Conservation (phyloP, 2,797 vertebrate species). For the Crax fasciolata region DNA sequence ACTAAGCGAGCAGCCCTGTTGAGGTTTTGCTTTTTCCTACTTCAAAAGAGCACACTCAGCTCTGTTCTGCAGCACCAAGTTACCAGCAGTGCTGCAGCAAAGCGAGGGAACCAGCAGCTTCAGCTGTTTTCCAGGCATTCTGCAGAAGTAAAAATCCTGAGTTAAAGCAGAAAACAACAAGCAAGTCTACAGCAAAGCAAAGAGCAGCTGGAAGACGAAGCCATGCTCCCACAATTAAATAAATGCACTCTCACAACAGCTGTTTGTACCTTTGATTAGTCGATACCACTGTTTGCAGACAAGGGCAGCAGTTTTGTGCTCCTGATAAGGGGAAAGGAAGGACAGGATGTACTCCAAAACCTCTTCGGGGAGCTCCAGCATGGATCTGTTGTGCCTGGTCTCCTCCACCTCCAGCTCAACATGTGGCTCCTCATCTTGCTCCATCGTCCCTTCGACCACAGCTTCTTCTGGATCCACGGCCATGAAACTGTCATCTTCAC, state of each 20-base stretch:
- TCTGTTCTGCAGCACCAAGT: background rate
- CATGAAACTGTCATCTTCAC: slow-evolving; percentile 94
- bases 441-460: slow-evolving; percentile 81
- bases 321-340: slow-evolving; percentile 98
- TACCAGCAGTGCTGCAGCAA: accelerated
- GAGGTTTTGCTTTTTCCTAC: background rate
- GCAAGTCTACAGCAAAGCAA: background rate
- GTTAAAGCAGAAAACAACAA: background rate
- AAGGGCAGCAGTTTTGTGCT: slow-evolving; percentile 97
- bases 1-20: accelerated
- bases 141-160: background rate
- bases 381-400: slow-evolving; percentile 83
- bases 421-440: slow-evolving; percentile 81
- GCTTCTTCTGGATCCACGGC: slow-evolving; percentile 93
- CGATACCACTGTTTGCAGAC: slow-evolving; percentile 99
- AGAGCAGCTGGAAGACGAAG: background rate
- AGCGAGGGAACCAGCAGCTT: accelerated
- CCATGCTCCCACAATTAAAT: background rate
- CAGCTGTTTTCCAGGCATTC: background rate
- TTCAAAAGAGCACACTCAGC: background rate
- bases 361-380: slow-evolving; percentile 96
- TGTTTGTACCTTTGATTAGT: slow-evolving; percentile 95
- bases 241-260: accelerated
- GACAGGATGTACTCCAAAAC: slow-evolving; percentile 98
- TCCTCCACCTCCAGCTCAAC: slow-evolving; percentile 66